phyloP scores from a whole-genome alignment of 2,113 vertebrate genomes.

The Toxostoma redivivum region DNA sequence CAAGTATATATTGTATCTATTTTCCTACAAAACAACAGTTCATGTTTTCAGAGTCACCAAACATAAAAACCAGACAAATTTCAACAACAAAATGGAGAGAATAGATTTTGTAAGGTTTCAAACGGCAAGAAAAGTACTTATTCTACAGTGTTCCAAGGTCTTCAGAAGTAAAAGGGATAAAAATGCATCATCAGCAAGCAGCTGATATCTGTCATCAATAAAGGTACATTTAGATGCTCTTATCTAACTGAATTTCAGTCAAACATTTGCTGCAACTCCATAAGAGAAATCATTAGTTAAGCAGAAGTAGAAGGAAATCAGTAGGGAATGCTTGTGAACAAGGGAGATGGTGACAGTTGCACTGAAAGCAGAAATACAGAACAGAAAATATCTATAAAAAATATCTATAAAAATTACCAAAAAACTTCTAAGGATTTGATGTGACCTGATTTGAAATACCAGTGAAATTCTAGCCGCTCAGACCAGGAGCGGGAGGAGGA shows the following conservation, averaged over 20 bases:
- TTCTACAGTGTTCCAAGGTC: background rate
- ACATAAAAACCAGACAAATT: background rate
- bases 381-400: background rate
- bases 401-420: background rate
- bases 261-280: background rate
- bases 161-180: background rate
- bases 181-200: background rate
- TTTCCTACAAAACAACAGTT: background rate
- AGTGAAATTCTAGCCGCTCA: background rate
- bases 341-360: background rate
- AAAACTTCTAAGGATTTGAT: background rate
- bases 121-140: background rate
- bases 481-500: fast-evolving
- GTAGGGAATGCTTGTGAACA: background rate
- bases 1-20: background rate
- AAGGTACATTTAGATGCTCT: background rate
- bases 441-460: background rate
- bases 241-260: background rate
- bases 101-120: background rate
- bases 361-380: background rate
- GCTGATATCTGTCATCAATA: background rate
- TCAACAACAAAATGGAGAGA: background rate
- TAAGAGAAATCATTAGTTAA: background rate
- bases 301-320: background rate
- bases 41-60: background rate